Conservation (phyloP, 2,113 vertebrate genomes). For the Tretioscincus oriximinensis region DNA sequence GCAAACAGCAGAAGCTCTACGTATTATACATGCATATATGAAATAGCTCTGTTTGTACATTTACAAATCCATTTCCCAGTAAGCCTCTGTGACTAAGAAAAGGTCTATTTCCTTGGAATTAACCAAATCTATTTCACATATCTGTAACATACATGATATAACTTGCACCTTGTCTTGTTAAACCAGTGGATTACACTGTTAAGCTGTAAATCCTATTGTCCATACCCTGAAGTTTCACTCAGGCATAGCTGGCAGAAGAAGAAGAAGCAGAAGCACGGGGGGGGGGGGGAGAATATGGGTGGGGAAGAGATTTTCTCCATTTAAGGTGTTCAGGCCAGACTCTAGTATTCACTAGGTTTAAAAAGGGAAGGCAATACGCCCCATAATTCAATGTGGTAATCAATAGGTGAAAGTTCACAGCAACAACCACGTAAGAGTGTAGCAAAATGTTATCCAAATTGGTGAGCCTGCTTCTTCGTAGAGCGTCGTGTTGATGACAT, state of each 20-base stretch:
- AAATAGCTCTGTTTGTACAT: not conserved
- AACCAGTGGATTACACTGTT: conserved; percentile 31
- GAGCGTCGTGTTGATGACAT: not conserved
- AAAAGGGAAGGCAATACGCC: not conserved
- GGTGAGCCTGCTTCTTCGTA: not conserved
- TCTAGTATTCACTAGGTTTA: not conserved
- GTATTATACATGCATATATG: not conserved
- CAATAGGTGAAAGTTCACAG: not conserved
- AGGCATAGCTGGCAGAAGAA: conserved; percentile 36
- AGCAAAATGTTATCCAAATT: fast-evolving
- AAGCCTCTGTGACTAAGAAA: conserved; percentile 3
- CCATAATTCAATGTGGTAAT: not conserved
- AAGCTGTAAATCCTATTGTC: conserved; percentile 41
- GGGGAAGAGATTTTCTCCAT: not conserved
- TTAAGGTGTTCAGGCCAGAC: conserved; percentile 24
- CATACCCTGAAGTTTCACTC: conserved; percentile 25
- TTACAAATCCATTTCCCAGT: conserved; percentile 3
- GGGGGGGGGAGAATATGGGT: not conserved
- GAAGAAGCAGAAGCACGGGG: too few relatives aligned
- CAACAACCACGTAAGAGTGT: not conserved
- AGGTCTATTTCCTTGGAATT: conserved; percentile 10
- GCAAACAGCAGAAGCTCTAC: not conserved
- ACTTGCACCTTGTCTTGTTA: conserved; percentile 23
- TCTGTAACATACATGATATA: conserved; percentile 11
- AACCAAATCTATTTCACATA: conserved; percentile 10